A percentile compares a stretch with the other conserved stretches of the same genome.
Conservation (phyloP, 1,140 invertebrate genomes). For the Caenorhabditis latens region DNA sequence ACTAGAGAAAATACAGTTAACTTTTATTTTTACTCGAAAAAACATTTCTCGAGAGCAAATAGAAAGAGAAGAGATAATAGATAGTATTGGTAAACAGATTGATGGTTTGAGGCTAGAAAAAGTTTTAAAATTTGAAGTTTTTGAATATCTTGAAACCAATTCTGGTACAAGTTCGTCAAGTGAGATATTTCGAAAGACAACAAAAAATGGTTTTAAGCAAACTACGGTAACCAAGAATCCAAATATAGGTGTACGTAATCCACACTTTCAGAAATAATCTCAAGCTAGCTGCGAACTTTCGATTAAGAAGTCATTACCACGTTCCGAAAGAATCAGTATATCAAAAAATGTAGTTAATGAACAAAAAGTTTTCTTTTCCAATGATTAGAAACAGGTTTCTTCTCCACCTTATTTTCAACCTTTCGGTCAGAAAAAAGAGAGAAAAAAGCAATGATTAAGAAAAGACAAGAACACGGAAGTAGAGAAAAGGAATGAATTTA, state of each 20-base stretch:
- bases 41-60: neutral
- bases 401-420: neutral
- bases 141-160: too few species aligned
- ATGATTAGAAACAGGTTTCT: slow-evolving; percentile 22
- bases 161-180: too few species aligned
- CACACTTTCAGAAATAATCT: too few species aligned
- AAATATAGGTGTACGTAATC: too few species aligned
- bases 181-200: too few species aligned
- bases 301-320: neutral
- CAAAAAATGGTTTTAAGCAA: too few species aligned
- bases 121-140: too few species aligned
- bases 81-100: neutral
- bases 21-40: slow-evolving; percentile 20
- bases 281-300: too few species aligned
- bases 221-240: too few species aligned
- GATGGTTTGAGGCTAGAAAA: too few species aligned
- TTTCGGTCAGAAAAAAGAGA: neutral
- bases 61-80: neutral
- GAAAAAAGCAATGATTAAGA: neutral
- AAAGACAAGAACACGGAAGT: slow-evolving; percentile 11
- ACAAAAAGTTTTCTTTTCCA: slow-evolving; percentile 18
- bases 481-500: neutral
- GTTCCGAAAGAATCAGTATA: neutral
- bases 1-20: neutral
- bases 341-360: neutral